Evolutionary conservation across 2,113 vertebrate genomes (phyloP), one percentile per base, ranked within the genome.

Genomic region (Oncorhynchus nerka): DNA sequence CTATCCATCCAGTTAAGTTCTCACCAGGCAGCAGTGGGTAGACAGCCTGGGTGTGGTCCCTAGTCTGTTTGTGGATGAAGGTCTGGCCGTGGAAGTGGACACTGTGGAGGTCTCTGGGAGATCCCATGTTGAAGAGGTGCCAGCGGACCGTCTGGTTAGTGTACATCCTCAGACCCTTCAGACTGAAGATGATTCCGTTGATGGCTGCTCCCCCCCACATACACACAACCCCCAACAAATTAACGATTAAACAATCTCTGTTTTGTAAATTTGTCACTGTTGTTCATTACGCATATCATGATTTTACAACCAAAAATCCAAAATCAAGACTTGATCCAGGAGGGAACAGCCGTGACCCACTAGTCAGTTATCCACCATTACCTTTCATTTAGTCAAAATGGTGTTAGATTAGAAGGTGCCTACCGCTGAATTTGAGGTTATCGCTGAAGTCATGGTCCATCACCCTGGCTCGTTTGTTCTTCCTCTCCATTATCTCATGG

Each of bases 51-150:
- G 94, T 95, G 81, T 95, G 90, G 82, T 91, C 89, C 61, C 82
- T 91, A 13, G 84, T 86, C 73, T 95, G 91, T 16, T 94, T 95
- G 75, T 97, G 94, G 70, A 90, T 81, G 80, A 99, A 94, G 1
- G 95, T 98, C 90, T 99, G 97, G 13, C 97, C 97, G 11, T 99
- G 96, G 83, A 99, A 97, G 87, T 96, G 91, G 87, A 99, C 80
- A 49, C 95, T 96, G 1, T 98, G 96, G 55, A 96, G 88, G 82
- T 99, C 97, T 79, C 82, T 94, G 34, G 95, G 91, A 57, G 93
- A 90, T 3, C 97, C 98, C 95, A 97, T 86, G 88, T 99, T 99
- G 80, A 99, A 87, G 75, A 99, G 86, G 84, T 99, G 95, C 94
- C 96, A 93, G 71, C 91, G 89, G 68, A 95, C 95, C 4, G 89